phyloP scores from a whole-genome alignment of 2,113 vertebrate species.

The Mustelus asterias region DNA sequence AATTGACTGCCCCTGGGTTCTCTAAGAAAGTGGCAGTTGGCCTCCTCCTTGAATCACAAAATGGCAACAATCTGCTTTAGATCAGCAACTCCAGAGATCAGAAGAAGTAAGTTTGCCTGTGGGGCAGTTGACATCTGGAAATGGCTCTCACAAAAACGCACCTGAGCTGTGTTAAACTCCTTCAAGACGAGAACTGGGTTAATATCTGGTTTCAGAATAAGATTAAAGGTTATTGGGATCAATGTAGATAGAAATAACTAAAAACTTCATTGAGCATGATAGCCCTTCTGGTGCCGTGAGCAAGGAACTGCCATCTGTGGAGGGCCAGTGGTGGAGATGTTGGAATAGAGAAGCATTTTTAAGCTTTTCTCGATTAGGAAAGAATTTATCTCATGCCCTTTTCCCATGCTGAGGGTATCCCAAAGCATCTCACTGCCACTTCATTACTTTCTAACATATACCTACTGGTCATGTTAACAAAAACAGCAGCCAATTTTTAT shows the following conservation, averaged over 20 bases:
- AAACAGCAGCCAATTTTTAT: background rate
- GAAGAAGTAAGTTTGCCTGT: background rate
- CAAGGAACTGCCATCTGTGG: background rate
- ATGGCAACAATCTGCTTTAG: constrained; percentile 4
- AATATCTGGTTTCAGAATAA: constrained; percentile 11
- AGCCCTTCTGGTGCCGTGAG: background rate
- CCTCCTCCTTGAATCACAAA: background rate
- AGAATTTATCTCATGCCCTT: background rate
- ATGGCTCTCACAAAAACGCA: background rate
- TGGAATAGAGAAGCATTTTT: background rate
- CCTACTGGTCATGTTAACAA: background rate
- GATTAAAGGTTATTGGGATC: background rate
- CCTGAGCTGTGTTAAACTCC: constrained; percentile 16
- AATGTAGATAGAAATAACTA: background rate
- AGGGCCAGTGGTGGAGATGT: background rate
- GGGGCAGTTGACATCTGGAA: constrained; percentile 3
- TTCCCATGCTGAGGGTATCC: background rate
- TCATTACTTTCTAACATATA: background rate
- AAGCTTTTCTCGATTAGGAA: background rate
- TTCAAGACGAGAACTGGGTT: background rate
- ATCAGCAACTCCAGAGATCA: background rate
- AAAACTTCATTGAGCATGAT: background rate
- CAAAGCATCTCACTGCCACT: background rate
- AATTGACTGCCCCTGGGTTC: background rate
- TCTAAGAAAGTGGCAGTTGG: background rate